A percentile compares a stretch with the other conserved stretches of the same genome.
phyloP scores from a whole-genome alignment of 2,797 vertebrate species.

The Staurois parvus region DNA sequence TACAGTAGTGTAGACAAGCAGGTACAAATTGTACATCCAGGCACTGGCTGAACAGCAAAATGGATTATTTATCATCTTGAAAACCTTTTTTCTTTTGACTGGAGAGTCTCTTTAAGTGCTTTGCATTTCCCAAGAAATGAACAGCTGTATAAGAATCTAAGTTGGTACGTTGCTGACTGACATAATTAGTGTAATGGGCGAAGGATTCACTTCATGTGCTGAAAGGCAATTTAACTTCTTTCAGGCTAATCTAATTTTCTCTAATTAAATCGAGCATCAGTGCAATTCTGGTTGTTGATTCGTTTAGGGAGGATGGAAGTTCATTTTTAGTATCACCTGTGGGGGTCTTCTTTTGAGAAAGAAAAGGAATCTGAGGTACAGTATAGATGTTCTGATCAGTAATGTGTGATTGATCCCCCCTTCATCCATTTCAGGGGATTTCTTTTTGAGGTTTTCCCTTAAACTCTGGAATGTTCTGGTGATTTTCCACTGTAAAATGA shows the following conservation, averaged over 20 bases:
- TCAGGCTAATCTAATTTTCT: slow-evolving; percentile 40
- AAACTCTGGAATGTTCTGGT: no score
- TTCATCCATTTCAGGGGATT: no score
- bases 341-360: not conserved
- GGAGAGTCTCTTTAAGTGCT: not conserved
- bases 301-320: slow-evolving; percentile 19
- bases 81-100: not conserved
- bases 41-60: no score
- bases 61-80: no score
- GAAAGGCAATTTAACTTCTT: slow-evolving; percentile 48
- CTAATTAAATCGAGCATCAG: slow-evolving; percentile 40
- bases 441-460: no score
- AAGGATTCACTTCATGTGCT: slow-evolving; percentile 14
- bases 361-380: no score
- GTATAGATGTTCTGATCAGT: no score
- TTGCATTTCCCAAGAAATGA: not conserved
- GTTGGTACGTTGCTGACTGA: slow-evolving; percentile 13
- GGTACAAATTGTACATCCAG: no score
- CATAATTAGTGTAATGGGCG: slow-evolving; percentile 28
- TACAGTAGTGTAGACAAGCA: no score
- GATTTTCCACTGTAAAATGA: no score
- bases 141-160: slow-evolving; percentile 18
- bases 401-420: no score
- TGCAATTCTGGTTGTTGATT: slow-evolving; percentile 27
- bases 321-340: slow-evolving; percentile 22